Conservation (phyloP, 2,113 vertebrate species). For the Neogobius melanostomus region DNA sequence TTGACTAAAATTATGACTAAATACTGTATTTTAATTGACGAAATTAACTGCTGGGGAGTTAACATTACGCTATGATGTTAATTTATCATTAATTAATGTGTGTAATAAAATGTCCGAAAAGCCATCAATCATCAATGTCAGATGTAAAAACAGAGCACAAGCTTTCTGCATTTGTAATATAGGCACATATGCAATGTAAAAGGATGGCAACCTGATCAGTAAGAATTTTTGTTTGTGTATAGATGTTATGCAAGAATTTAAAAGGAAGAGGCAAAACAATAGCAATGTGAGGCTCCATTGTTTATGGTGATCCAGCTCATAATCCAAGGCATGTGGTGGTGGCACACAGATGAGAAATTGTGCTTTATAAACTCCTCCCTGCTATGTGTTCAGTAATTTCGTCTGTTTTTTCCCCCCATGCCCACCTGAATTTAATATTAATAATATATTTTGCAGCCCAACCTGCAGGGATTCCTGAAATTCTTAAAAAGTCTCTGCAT, state of each 20-base stretch:
- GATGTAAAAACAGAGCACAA: too few relatives aligned
- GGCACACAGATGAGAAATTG: background rate
- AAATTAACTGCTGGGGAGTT: too few relatives aligned
- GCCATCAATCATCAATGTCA: too few relatives aligned
- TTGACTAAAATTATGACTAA: too few relatives aligned
- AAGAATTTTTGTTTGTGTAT: conserved; percentile 29
- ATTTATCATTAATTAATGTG: too few relatives aligned
- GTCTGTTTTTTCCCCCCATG: too few relatives aligned
- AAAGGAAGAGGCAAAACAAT: conserved; percentile 54
- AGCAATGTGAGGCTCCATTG: conserved; percentile 51
- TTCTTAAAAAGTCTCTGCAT: conserved; percentile 97
- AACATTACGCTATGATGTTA: too few relatives aligned
- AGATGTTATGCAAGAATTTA: conserved; percentile 37
- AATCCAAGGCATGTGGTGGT: conserved; percentile 28
- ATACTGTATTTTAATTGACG: too few relatives aligned
- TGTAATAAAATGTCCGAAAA: too few relatives aligned
- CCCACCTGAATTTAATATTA: background rate
- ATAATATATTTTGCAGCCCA: conserved; percentile 80
- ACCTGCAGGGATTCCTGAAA: conserved; percentile 95
- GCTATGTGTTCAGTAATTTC: background rate
- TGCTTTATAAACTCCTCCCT: background rate
- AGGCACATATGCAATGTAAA: too few relatives aligned
- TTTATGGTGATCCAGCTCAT: conserved; percentile 46
- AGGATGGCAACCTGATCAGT: too few relatives aligned
- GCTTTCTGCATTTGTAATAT: too few relatives aligned